Conservation (phyloP, 2,888 invertebrate genomes). For the Tanaodytes sp. region DNA sequence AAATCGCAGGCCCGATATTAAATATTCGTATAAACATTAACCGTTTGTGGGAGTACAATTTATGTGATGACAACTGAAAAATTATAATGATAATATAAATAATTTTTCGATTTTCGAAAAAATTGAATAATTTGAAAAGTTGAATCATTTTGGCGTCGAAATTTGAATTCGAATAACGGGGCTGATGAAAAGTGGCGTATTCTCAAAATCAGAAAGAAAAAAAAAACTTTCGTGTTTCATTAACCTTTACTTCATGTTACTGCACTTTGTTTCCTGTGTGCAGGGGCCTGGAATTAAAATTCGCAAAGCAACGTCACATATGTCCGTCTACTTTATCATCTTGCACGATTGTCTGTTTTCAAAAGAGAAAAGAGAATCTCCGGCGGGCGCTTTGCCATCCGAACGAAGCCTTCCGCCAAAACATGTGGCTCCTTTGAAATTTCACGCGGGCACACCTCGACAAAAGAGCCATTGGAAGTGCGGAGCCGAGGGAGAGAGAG, state of each 20-base stretch:
- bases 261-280: constrained; percentile 13
- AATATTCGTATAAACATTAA: no score
- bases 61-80: no score
- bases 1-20: no score
- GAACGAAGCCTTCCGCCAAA: constrained; percentile 28
- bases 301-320: constrained; percentile 28
- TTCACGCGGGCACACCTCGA: constrained; percentile 28
- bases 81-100: no score
- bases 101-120: no score
- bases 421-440: constrained; percentile 43
- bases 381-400: constrained; percentile 47
- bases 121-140: no score
- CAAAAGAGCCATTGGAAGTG: constrained; percentile 20
- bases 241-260: constrained; percentile 25
- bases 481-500: background rate
- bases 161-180: no score
- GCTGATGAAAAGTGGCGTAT: no score
- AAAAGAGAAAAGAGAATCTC: constrained; percentile 30
- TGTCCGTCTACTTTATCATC: constrained; percentile 41
- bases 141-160: no score
- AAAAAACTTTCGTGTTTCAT: no score
- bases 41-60: no score
- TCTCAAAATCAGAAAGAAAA: no score
- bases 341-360: constrained; percentile 38
- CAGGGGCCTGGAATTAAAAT: constrained; percentile 27